Conservation (phyloP, 1,140 invertebrate genomes). For the Bombus turneri region DNA sequence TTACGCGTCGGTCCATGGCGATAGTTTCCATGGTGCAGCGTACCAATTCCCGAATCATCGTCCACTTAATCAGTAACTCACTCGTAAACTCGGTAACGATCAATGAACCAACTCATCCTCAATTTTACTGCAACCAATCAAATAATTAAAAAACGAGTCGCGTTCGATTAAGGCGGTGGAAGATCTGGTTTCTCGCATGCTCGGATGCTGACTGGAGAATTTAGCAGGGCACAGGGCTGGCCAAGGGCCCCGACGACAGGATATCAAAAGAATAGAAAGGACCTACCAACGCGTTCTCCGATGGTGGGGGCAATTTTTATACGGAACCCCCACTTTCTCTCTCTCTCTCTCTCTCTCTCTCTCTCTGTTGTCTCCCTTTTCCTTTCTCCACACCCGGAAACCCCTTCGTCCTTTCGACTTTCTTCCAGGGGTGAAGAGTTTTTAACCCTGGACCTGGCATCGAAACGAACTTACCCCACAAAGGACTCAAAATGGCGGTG, state of each 20-base stretch:
- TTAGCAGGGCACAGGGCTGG: slow-evolving; percentile 46
- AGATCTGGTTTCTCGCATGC: slow-evolving; percentile 79
- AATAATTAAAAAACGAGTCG: neutral
- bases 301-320: slow-evolving; percentile 76
- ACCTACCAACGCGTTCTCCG: slow-evolving; percentile 67
- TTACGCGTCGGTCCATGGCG: slow-evolving; percentile 30
- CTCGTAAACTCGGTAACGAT: neutral
- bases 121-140: too few relatives aligned
- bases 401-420: slow-evolving; percentile 61
- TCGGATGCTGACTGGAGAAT: slow-evolving; percentile 80
- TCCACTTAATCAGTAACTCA: neutral
- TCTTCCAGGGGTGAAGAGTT: slow-evolving; percentile 71
- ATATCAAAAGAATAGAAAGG: slow-evolving; percentile 82
- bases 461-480: slow-evolving; percentile 59
- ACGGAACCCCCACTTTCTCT: slow-evolving; percentile 59
- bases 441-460: slow-evolving; percentile 70
- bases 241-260: slow-evolving; percentile 74
- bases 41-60: neutral
- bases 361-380: slow-evolving; percentile 14
- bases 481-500: slow-evolving; percentile 71
- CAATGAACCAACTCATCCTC: neutral
- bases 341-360: slow-evolving; percentile 18
- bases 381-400: slow-evolving; percentile 31
- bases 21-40: slow-evolving; percentile 8
- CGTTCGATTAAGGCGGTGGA: slow-evolving; percentile 39